phyloP scores from a whole-genome alignment of 2,797 vertebrate species.

The Phyllotis vaccarum region DNA sequence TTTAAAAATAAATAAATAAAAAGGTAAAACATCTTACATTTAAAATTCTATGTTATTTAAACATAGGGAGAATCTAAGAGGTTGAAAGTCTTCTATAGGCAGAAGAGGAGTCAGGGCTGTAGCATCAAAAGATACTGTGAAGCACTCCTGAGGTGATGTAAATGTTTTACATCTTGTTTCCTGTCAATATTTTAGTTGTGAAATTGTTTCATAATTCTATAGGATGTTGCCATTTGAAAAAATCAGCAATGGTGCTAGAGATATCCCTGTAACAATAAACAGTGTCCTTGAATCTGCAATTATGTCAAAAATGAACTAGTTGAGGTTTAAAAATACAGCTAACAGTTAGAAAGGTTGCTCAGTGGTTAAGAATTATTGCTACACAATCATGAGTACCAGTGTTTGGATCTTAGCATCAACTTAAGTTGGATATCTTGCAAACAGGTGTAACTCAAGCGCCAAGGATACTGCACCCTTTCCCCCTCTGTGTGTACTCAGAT shows the following conservation, averaged over 20 bases:
- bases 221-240: background rate
- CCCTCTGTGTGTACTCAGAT: background rate
- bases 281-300: background rate
- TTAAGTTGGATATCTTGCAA: too few species aligned
- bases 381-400: background rate
- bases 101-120: background rate
- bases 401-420: too few species aligned
- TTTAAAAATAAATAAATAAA: too few species aligned
- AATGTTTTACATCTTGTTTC: background rate
- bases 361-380: background rate
- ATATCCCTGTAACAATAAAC: background rate
- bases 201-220: background rate
- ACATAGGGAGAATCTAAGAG: background rate
- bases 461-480: background rate
- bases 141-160: background rate
- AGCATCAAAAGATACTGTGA: background rate
- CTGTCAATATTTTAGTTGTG: background rate
- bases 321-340: background rate
- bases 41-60: background rate
- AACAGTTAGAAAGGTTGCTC: background rate
- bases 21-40: background rate
- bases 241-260: background rate
- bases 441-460: too few species aligned
- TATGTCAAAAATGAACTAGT: conserved; percentile 1
- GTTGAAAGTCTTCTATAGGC: background rate